phyloP scores from a whole-genome alignment of 1,140 invertebrate genomes.

The Cherax destructor region DNA sequence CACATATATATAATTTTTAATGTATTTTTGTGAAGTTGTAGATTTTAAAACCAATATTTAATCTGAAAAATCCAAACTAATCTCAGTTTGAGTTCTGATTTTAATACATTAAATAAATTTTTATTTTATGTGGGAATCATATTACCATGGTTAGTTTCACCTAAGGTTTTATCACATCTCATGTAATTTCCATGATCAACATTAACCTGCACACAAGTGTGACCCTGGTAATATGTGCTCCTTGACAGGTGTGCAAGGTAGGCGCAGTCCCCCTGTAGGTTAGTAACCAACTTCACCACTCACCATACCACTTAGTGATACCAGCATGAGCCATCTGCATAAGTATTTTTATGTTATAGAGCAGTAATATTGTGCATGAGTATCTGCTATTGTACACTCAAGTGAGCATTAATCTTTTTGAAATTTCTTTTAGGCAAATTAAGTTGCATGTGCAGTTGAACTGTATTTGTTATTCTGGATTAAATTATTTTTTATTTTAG shows the following conservation, averaged over 20 bases:
- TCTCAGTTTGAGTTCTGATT: background rate
- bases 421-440: background rate
- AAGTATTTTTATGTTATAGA: slow-evolving; percentile 42
- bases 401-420: background rate
- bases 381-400: background rate
- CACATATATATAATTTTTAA: too few relatives aligned
- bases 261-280: slow-evolving; percentile 48
- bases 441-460: background rate
- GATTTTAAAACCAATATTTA: too few relatives aligned
- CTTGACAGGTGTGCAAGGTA: slow-evolving; percentile 52
- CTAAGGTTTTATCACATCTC: background rate
- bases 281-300: slow-evolving; percentile 48
- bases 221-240: slow-evolving; percentile 44
- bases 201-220: background rate
- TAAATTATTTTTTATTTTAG: background rate
- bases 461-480: background rate
- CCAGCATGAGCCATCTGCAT: slow-evolving; percentile 40
- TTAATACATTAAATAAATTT: background rate
- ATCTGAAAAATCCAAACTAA: too few relatives aligned
- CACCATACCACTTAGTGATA: slow-evolving; percentile 25
- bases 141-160: slow-evolving; percentile 10
- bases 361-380: background rate
- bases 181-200: background rate
- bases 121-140: background rate
- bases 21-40: too few relatives aligned